Evolutionary conservation across 1,140 invertebrate species (phyloP), one percentile per base, ranked within the genome.

Genomic region (Drosophila eugracilis): DNA sequence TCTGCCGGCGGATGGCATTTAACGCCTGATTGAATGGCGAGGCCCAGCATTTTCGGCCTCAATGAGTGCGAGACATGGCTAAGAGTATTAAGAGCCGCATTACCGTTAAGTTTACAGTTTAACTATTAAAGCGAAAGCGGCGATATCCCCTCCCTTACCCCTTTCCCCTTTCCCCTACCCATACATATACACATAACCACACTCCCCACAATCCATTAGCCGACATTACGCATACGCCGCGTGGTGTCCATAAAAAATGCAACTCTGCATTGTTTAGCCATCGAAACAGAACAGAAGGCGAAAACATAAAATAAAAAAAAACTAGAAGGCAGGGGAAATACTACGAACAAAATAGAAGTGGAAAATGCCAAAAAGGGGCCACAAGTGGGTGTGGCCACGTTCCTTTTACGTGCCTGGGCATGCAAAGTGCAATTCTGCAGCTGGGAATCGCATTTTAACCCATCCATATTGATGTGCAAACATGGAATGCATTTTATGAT

Each of bases 61-160:
- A 76, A 53, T 77, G 75, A 24, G 45, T 60, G 52, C 73, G 73
- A 75, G 73, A 75, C 73, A 76, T 77, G 74, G 62, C 73, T 76
- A 76, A 76, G 73, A 60, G 70, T 75, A 75, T 75, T 75, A 75
- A 26, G 32, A 65, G 70, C 36, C 71, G 72, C 72, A 75, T 75
- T 75, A 75, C 70, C 71, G 72, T 66, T 75, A 75, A 75, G 73
- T 75, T 75, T 75, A 75, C 72, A 59, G 47, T 75, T 75, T 75
- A 66, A 67, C 71, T 42, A 55, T 74, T 48, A 49, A 75, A 73
- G 70, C 71, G 30, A 66, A 50, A 28, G 45, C 26, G 60, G n/a
- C 9, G 47, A 28, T 37, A 21, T 34, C 10, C 57, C 30, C 10
- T 1, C 7, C 19, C 7, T 4, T n/a, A 9, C 21, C 14, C 21